Percentiles rank a stretch among this genome's conserved stretches.
These are phyloP conservation scores for Nothura maculosa DNA, from an alignment of 2,797 vertebrate genomes.

Conservation along the genomic window DNA sequence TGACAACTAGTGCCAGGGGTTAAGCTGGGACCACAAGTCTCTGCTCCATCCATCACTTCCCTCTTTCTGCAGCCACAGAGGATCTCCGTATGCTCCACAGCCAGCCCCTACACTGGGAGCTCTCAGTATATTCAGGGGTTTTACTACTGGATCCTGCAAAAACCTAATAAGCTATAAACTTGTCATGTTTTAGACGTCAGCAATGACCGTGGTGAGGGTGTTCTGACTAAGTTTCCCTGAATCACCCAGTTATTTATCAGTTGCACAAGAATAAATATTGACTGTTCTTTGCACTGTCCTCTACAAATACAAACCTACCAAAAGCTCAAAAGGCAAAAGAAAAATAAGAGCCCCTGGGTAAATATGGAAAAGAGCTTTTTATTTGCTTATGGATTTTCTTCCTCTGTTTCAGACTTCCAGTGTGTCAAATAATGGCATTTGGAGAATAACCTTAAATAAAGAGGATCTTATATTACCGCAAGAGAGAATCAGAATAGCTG, in stretches of 20 bases:
- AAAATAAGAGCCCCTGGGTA: constrained; percentile 20
- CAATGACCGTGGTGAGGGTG: constrained; percentile 58
- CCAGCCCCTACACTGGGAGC: neutral
- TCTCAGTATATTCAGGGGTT: neutral
- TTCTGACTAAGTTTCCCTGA: constrained; percentile 58
- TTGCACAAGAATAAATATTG: constrained; percentile 76
- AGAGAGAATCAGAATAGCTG: neutral
- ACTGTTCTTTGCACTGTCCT: constrained; percentile 71
- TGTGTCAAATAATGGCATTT: neutral
- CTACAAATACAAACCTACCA: constrained; percentile 53
- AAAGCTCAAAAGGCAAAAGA: constrained; percentile 23
- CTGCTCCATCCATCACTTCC: neutral
- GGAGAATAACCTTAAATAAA: constrained; percentile 14
- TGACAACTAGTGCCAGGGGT: neutral
- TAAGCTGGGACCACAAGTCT: neutral
- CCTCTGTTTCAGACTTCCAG: neutral
- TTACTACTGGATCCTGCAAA: constrained; percentile 14
- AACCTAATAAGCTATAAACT: constrained; percentile 39
- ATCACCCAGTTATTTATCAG: constrained; percentile 71
- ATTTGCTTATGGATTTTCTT: constrained; percentile 33
- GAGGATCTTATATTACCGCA: neutral
- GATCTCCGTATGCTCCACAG: accelerated
- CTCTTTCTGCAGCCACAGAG: accelerated
- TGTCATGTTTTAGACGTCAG: constrained; percentile 35
- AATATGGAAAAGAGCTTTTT: constrained; percentile 45